Base-by-base conservation (phyloP, 2,113 vertebrate species). In the Tetraodon nigroviridis region DNA sequence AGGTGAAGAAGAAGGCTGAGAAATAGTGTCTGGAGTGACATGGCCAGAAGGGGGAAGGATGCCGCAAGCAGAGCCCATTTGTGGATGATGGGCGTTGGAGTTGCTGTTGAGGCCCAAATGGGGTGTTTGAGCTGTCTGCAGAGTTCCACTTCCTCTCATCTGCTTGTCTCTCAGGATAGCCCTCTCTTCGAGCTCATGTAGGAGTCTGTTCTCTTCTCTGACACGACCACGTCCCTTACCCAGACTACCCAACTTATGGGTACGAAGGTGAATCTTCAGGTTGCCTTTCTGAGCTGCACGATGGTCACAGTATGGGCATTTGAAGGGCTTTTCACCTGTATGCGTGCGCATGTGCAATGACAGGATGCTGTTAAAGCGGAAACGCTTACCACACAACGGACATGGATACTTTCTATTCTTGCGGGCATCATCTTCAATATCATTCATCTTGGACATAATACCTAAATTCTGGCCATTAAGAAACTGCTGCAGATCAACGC, bases 371-470 rank as follows among this genome's bases (percentile, higher is more conserved):
- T 99, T 99, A 67, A 99, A 99, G 27, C 97, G 95, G 69, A 99
- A 99, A 55, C 97, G 95, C 66, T 99, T 99, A 70, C 97, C 97
- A 12, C 97, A 99, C 10, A 99, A 86, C 0, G 95, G 95, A 78
- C 97, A 99, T 0, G 96, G 97, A 80, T 98, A 99, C 87, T 99
- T 99, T 7, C 96, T 91, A 81, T 98, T 98, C 80, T 97, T 98
- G 67, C 95, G 93, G 51, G 97, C 94, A 0, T 99, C 97, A 1
- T 99, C 97, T 89, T 99, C 96, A 5, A 98, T 99, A 74, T 98
- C 96, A 0, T 94, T 99, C 95, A 99, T 98, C 84, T 99, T 95
- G 48, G 97, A 99, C 95, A 99, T 99, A 54, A 99, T 99, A 76
- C 96, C 96, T 40, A 99, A 87, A 84, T 99, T 99, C 79, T 99